A percentile compares a stretch with the other conserved stretches of the same genome.
Evolutionary conservation across 2,888 invertebrate species (phyloP).

Genomic region (Dimorphilus gyrociliatus): DNA sequence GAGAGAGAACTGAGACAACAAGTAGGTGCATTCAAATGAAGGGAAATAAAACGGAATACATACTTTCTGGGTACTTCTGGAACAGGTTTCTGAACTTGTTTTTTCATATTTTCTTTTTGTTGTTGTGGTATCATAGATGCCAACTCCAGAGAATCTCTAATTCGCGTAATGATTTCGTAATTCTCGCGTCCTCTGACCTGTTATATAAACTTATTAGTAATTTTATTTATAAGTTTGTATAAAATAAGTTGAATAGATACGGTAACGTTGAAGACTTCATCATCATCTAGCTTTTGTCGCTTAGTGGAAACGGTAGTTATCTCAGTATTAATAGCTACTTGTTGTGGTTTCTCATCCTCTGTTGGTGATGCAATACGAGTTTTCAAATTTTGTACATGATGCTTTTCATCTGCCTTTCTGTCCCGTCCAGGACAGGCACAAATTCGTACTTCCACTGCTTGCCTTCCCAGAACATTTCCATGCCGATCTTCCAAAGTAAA

Average conservation of each 20-base stretch:
- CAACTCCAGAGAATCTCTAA: slow-evolving; percentile 30
- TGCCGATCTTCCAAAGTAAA: slow-evolving; percentile 20
- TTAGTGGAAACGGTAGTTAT: too few relatives aligned
- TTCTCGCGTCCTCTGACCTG: slow-evolving; percentile 32
- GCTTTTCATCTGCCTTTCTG: slow-evolving; percentile 48
- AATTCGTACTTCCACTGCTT: slow-evolving; percentile 53
- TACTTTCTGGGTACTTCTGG: too few relatives aligned
- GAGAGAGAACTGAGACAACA: too few relatives aligned
- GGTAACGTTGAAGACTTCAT: slow-evolving; percentile 17
- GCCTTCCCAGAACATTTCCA: slow-evolving; percentile 48
- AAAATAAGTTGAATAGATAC: slow-evolving; percentile 12
- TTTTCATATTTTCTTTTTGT: too few relatives aligned
- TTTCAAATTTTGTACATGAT: too few relatives aligned
- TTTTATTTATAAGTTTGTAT: background rate
- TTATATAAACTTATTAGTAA: background rate
- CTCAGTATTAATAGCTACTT: background rate
- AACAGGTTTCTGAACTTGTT: too few relatives aligned
- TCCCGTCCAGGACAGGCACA: slow-evolving; percentile 64
- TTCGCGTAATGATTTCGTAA: slow-evolving; percentile 26
- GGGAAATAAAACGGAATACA: too few relatives aligned
- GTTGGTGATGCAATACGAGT: slow-evolving; percentile 12
- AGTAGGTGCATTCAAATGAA: too few relatives aligned
- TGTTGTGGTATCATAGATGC: slow-evolving; percentile 21
- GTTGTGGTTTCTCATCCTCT: background rate
- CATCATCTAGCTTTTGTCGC: slow-evolving; percentile 18